A percentile compares a stretch with the other conserved stretches of the same genome.
phyloP scores from a whole-genome alignment of 2,113 vertebrate species.

The Zootoca vivipara region DNA sequence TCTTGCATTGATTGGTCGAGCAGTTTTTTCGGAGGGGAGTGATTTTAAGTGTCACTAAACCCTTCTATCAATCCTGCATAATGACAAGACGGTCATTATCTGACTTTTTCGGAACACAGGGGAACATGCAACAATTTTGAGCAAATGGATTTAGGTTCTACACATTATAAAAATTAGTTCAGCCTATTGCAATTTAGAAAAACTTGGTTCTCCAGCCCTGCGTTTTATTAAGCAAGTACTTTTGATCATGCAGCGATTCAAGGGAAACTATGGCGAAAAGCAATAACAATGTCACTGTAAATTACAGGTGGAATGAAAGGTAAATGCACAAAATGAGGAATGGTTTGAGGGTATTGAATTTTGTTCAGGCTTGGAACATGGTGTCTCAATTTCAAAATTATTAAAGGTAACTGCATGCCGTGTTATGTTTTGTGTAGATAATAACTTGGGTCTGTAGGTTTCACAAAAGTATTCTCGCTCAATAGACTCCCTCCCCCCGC shows the following conservation, averaged over 20 bases:
- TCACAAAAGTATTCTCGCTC: slow-evolving; percentile 27
- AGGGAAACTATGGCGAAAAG: slow-evolving; percentile 5
- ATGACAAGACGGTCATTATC: background rate
- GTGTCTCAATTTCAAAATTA: slow-evolving; percentile 12
- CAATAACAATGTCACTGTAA: background rate
- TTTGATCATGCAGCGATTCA: slow-evolving; percentile 20
- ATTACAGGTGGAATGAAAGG: slow-evolving; percentile 2
- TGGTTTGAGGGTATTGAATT: slow-evolving; percentile 38
- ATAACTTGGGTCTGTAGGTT: fast-evolving
- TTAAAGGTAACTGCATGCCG: slow-evolving; percentile 43
- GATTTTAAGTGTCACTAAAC: slow-evolving; percentile 25
- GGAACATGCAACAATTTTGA: background rate
- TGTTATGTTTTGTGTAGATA: slow-evolving; percentile 50
- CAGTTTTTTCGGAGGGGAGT: background rate
- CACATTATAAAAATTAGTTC: background rate
- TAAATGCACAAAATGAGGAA: background rate
- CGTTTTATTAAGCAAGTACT: background rate
- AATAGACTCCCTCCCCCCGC: slow-evolving; percentile 1
- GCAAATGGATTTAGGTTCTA: background rate
- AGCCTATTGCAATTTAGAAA: background rate
- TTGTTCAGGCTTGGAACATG: slow-evolving; percentile 25
- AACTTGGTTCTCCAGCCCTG: background rate
- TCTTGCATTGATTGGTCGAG: slow-evolving; percentile 24
- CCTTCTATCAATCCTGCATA: slow-evolving; percentile 1
- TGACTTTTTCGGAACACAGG: slow-evolving; percentile 1